phyloP scores from a whole-genome alignment of 2,797 vertebrate genomes.

The Bovichtus variegatus region DNA sequence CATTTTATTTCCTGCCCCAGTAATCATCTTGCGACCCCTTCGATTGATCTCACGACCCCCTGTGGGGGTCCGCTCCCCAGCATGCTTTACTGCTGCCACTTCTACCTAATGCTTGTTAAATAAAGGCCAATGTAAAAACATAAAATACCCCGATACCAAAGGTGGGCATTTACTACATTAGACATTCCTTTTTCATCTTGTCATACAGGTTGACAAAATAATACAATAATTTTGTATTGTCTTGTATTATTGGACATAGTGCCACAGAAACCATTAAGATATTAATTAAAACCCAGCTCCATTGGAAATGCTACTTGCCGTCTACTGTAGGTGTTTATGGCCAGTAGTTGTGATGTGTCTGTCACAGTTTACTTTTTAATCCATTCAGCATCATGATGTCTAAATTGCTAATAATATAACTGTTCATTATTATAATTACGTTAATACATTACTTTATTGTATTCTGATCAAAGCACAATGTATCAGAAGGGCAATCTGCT shows the following conservation, averaged over 20 bases:
- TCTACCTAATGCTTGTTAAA: not conserved
- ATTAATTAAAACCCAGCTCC: not conserved
- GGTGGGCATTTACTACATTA: not conserved
- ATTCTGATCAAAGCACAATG: not conserved
- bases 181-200: not conserved
- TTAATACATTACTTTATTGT: not conserved
- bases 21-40: not conserved
- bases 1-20: not conserved
- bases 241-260: not conserved
- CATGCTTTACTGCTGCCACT: not conserved
- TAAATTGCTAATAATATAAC: too few species aligned
- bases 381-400: not conserved
- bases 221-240: not conserved
- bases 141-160: not conserved
- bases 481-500: not conserved
- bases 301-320: not conserved
- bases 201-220: not conserved
- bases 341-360: not conserved
- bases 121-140: not conserved
- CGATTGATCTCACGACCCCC: not conserved
- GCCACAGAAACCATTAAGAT: not conserved
- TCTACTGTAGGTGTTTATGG: not conserved
- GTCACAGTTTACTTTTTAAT: not conserved
- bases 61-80: not conserved
- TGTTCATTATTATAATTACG: not conserved